These are phyloP conservation scores for Smutsia gigantea DNA, from an alignment of 2,797 vertebrate genomes.

Conservation along the genomic window DNA sequence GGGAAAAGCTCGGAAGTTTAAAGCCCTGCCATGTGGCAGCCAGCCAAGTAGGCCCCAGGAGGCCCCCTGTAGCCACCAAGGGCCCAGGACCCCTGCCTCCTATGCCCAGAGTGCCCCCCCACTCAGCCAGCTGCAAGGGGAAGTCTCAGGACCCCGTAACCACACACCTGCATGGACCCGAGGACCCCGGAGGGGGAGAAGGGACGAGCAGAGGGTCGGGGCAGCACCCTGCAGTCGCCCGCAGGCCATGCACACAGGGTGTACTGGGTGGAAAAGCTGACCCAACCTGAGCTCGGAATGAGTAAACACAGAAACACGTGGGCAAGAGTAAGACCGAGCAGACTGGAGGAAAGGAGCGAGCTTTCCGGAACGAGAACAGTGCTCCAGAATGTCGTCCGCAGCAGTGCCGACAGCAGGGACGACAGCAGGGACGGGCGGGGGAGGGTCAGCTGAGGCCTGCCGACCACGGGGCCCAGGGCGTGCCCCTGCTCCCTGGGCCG, in stretches of 20 bases:
- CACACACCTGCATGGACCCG: fast-evolving
- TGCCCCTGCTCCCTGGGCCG: no score
- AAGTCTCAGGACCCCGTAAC: not conserved
- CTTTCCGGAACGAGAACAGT: not conserved
- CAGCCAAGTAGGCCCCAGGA: not conserved
- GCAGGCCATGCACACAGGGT: not conserved
- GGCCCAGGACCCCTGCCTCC: not conserved
- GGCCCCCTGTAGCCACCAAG: not conserved
- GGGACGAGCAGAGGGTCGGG: no score
- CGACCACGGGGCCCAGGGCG: no score
- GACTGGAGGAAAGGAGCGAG: not conserved
- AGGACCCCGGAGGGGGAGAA: no score
- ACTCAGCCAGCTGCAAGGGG: no score
- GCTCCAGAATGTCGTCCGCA: not conserved
- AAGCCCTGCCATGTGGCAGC: fast-evolving
- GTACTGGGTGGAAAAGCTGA: not conserved
- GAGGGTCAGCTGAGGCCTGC: no score
- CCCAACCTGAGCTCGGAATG: fast-evolving
- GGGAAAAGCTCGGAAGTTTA: no score
- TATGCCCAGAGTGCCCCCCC: not conserved
- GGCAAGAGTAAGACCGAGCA: not conserved
- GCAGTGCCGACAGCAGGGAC: no score
- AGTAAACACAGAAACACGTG: not conserved
- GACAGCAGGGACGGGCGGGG: no score
- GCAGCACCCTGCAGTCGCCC: fast-evolving